Conservation (phyloP, 2,888 invertebrate genomes). For the Nezara viridula region DNA sequence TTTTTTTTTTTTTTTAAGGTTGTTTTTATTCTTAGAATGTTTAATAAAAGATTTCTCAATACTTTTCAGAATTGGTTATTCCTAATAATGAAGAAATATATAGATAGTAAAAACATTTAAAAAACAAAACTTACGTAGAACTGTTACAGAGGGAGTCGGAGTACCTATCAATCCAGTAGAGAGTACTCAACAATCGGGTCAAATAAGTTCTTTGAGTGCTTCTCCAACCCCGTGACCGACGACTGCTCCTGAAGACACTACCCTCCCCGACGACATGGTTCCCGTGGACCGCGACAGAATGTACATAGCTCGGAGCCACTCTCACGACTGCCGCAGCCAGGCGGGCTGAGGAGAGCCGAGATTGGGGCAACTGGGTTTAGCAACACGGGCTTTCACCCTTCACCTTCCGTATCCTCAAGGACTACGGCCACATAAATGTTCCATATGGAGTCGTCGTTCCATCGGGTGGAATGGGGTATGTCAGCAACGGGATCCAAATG, state of each 20-base stretch:
- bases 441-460: neutral
- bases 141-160: neutral
- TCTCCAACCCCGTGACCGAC: neutral
- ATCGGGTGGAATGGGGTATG: neutral
- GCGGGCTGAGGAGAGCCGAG: slow-evolving; percentile 42
- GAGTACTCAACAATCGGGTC: neutral
- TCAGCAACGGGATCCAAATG: neutral
- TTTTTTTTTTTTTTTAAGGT: too few relatives aligned
- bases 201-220: neutral
- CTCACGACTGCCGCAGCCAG: slow-evolving; percentile 1
- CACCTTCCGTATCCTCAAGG: slow-evolving; percentile 51
- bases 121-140: neutral
- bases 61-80: too few relatives aligned
- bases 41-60: too few relatives aligned
- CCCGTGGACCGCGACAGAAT: neutral
- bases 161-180: neutral
- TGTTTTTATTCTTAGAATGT: too few relatives aligned
- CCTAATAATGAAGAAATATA: too few relatives aligned
- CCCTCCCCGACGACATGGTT: neutral
- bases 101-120: too few relatives aligned
- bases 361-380: slow-evolving; percentile 49
- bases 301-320: neutral
- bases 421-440: neutral
- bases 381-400: slow-evolving; percentile 54
- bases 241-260: neutral